These are phyloP conservation scores for Gymnocephalus cernua DNA, from an alignment of 2,113 vertebrate genomes.

Conservation along the genomic window DNA sequence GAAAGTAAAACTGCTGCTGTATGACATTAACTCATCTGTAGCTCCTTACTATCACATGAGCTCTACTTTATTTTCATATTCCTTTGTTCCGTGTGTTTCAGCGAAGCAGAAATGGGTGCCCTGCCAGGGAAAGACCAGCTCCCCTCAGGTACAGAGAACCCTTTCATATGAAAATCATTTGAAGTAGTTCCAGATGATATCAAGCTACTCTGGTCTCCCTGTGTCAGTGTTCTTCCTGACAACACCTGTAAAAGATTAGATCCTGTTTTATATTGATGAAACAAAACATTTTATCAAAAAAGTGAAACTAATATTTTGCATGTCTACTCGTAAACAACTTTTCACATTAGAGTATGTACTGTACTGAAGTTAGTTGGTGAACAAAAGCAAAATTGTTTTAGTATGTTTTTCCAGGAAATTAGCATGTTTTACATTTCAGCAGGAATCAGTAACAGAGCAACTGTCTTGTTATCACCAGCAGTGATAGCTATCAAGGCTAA, in stretches of 20 bases:
- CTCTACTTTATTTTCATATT: background rate
- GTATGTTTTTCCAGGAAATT: too few relatives aligned
- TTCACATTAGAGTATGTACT: background rate
- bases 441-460: background rate
- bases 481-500: background rate
- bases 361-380: background rate
- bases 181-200: background rate
- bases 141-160: conserved; percentile 54
- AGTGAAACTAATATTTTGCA: background rate
- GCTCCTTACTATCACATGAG: background rate
- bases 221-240: background rate
- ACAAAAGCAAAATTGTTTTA: background rate
- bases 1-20: too few relatives aligned
- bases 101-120: conserved; percentile 71
- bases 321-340: background rate
- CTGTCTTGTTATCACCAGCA: background rate
- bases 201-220: background rate
- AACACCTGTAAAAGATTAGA: background rate
- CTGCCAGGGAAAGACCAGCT: conserved; percentile 44
- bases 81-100: conserved; percentile 52
- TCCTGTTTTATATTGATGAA: background rate
- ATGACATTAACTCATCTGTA: background rate
- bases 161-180: background rate
- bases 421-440: background rate
- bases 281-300: background rate